These are phyloP conservation scores for Lithophane socia DNA, from an alignment of 2,888 invertebrate species.

Conservation along the genomic window DNA sequence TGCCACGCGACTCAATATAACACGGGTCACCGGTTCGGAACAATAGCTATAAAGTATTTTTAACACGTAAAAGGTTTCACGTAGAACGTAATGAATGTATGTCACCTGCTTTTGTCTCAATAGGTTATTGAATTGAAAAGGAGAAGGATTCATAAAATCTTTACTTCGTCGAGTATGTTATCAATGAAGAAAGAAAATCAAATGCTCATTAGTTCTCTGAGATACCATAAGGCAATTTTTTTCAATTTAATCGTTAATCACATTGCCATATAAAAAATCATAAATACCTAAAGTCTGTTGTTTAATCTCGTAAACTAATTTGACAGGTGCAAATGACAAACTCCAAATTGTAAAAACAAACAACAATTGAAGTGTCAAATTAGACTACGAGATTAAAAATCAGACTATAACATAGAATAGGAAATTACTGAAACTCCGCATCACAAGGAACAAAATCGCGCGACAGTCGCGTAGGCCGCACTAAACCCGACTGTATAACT, in stretches of 20 bases:
- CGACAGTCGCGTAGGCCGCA: background rate
- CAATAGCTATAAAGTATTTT: slow-evolving; percentile 12
- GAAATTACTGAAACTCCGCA: background rate
- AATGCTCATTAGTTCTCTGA: background rate
- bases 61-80: background rate
- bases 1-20: slow-evolving; percentile 8
- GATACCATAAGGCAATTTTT: background rate
- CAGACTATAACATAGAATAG: background rate
- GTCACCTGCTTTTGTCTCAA: slow-evolving; percentile 13
- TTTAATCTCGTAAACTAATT: too few relatives aligned
- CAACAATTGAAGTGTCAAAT: too few relatives aligned
- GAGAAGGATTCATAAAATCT: background rate
- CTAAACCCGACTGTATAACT: background rate
- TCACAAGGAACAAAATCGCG: background rate
- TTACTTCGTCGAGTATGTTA: background rate
- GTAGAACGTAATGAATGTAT: slow-evolving; percentile 2
- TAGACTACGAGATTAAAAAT: too few relatives aligned
- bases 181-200: background rate
- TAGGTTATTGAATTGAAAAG: slow-evolving; percentile 1
- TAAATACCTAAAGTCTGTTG: background rate
- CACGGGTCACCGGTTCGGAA: slow-evolving; percentile 19
- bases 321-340: too few relatives aligned
- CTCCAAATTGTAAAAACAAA: too few relatives aligned
- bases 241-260: background rate
- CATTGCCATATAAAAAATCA: background rate